Evolutionary conservation across 2,113 vertebrate genomes (phyloP), one percentile per base, ranked within the genome.

Genomic region (Tyto alba): DNA sequence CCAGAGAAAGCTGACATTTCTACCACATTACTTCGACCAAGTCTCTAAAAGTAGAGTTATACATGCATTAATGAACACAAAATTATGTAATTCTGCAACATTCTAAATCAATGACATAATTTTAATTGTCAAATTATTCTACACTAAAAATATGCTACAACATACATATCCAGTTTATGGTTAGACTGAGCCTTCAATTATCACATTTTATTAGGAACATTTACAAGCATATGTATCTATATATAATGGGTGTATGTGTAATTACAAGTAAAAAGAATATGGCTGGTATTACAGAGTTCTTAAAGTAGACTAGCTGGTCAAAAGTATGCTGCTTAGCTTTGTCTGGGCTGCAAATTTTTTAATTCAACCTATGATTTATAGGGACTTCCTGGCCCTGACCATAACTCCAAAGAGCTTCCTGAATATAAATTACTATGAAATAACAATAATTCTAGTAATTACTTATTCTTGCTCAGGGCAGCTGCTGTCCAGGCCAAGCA

Each of bases 121-220:
- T 87, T 84, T 82, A 97, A 89, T 90, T 63, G 55, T 89, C 83
- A 85, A 92, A 71, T 89, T 63, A 17, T 64, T 76, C 55, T 85
- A 23, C 69, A 52, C 13, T 47, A 41, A 82, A 85, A 86, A 95
- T 89, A 91, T 52, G 16, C 34, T 88, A 89, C 69, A 97, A 91
- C 22, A 85, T 40, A 91, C 22, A 85, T 40, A 95, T 43, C 23
- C 63, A 52, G 18, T 59, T 86, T 59, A 34, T 32, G 3, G 26
- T 29, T 16, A 59, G 20, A 68, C 18, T 52, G 57, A 66, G 26
- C 16, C 23, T 69, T 76, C 32, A 90, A 73, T 62, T 36, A 50
- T 2, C 32, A n/a, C 20, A 15, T 69, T 66, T 81, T 71, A 50
- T 79, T 89, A 20, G 59, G 38, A 25, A 84, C 8, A 45, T 68